Evolutionary conservation across 2,797 vertebrate species (phyloP).

Genomic region (Leuciscus waleckii): DNA sequence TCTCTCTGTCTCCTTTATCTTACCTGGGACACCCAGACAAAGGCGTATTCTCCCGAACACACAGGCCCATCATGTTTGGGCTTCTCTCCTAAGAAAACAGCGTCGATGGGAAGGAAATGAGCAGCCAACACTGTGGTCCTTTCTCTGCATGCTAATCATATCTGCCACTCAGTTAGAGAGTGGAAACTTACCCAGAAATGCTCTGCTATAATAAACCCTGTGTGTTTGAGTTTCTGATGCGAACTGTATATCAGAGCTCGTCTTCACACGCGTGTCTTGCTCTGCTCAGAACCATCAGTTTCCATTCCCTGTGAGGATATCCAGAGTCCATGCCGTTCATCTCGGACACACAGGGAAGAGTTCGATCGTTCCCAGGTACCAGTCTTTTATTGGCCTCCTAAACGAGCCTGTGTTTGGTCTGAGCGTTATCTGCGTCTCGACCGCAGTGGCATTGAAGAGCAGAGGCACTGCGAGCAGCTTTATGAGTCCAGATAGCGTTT

Average conservation of each 20-base stretch:
- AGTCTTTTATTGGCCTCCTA: conserved; percentile 85
- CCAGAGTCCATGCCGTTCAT: conserved; percentile 69
- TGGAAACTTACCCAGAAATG: conserved; percentile 5
- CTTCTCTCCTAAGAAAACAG: conserved; percentile 72
- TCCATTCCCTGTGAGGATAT: conserved; percentile 70
- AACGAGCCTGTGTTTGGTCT: conserved; percentile 84
- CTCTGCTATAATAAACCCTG: neutral
- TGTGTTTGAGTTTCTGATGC: neutral
- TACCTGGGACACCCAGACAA: conserved; percentile 74
- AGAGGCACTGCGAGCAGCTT: conserved; percentile 72
- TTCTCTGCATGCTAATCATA: conserved; percentile 59
- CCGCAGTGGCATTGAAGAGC: conserved; percentile 84
- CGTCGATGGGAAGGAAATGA: conserved; percentile 53
- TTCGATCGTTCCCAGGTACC: conserved; percentile 51
- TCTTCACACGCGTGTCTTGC: conserved; percentile 45
- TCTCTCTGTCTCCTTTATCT: conserved; percentile 65
- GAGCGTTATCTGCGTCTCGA: conserved; percentile 88
- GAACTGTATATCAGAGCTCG: neutral
- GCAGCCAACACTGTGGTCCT: conserved; percentile 26
- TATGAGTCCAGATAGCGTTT: conserved; percentile 84
- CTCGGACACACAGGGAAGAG: conserved; percentile 38
- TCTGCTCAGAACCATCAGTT: conserved; percentile 66
- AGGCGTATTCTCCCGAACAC: conserved; percentile 75
- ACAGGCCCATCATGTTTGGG: conserved; percentile 76
- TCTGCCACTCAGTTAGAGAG: conserved; percentile 30